Conservation (phyloP, 1,140 invertebrate species). For the Harpegnathos saltator region DNA sequence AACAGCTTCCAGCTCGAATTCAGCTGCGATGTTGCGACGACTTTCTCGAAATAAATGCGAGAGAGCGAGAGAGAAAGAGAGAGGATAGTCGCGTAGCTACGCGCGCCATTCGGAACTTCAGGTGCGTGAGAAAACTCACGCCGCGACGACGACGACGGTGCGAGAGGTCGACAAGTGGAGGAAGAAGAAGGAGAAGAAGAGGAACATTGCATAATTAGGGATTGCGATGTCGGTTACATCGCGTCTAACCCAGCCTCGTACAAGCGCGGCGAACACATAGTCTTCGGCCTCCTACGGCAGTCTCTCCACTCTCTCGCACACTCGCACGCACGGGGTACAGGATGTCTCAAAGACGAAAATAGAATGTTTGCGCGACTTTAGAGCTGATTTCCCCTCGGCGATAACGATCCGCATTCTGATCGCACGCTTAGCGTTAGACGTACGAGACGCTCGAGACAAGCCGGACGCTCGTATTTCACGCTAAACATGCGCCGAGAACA, state of each 20-base stretch:
- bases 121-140: slow-evolving; percentile 78
- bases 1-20: slow-evolving; percentile 29
- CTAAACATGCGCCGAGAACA: too few species aligned
- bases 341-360: slow-evolving; percentile 21
- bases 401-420: background rate
- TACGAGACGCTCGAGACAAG: too few species aligned
- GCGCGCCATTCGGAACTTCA: slow-evolving; percentile 70
- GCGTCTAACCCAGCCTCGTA: slow-evolving; percentile 62
- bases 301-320: slow-evolving; percentile 30
- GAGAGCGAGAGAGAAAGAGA: slow-evolving; percentile 55
- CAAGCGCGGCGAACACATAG: slow-evolving; percentile 60
- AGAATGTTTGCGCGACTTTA: background rate
- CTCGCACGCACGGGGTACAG: slow-evolving; percentile 18
- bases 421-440: too few species aligned
- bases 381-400: background rate
- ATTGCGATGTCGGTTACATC: slow-evolving; percentile 76
- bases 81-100: slow-evolving; percentile 27
- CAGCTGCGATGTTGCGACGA: too few species aligned
- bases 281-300: slow-evolving; percentile 49
- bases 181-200: slow-evolving; percentile 58
- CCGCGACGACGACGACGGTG: slow-evolving; percentile 51
- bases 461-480: too few species aligned
- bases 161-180: slow-evolving; percentile 25
- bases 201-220: slow-evolving; percentile 79
- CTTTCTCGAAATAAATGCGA: slow-evolving; percentile 58